Base-by-base conservation (phyloP, 2,113 vertebrate species). In the Forbesichthys papilliferus region DNA sequence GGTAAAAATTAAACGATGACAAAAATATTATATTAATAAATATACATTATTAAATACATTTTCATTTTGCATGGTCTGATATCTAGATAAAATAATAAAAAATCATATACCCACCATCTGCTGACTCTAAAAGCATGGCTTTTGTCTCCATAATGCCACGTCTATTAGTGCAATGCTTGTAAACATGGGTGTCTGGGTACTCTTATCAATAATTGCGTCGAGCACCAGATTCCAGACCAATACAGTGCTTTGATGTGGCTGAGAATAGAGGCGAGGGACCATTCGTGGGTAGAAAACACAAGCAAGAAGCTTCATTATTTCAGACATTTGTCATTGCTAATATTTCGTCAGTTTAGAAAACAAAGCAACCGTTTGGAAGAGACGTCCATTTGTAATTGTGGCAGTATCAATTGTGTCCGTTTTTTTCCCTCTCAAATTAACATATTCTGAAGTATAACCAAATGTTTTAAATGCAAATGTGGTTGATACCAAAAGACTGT, bases 241-340 rank as follows among this genome's bases (percentile, higher is more conserved):
- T 85, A 68, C 62, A 75, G 52, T 64, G 48, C 84, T 86, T 84
- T 90, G 85, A 88, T 88, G 84, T 85, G 86, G 84, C 86, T 86
- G 16, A 57, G 46, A 78, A 79, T 78, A 81, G 61, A 52, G 59
- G 63, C 68, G 74, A 73, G 79, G 48, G 68, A 48, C 74, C 75
- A 16, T 78, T 69, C 71, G 47, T 68, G 11, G 74, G 67, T 81
- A 74, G 79, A 79, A 75, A 78, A 84, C 78, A 74, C 47, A 64
- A 77, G 73, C 72, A 69, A 81, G 80, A 82, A 86, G 81, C 71
- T 80, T 88, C 79, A 89, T 89, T 90, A 88, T 83, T 83, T 81
- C 75, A 82, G 83, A 74, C 81, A 68, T 76, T 83, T 82, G 82
- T 84, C 80, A 87, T 74, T 73, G 60, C 20, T 73, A 77, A 86